These are phyloP conservation scores for Hypothenemus hampei DNA, from an alignment of 1,140 invertebrate genomes.

Conservation along the genomic window DNA sequence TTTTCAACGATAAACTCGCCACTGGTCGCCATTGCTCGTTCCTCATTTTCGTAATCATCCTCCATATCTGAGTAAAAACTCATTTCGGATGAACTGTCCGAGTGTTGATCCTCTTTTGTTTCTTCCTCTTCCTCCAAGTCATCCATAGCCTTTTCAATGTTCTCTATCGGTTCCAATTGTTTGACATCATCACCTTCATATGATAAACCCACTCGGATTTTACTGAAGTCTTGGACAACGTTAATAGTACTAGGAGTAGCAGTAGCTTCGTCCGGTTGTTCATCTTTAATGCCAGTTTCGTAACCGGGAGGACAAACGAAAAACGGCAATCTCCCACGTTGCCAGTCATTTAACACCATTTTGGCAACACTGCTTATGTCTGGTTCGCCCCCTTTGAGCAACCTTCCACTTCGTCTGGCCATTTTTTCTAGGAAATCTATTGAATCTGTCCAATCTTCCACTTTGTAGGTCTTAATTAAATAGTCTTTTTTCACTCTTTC, in stretches of 20 bases:
- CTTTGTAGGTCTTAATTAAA: constrained; percentile 86
- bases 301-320: constrained; percentile 82
- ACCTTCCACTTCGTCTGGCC: constrained; percentile 78
- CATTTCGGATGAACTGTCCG: constrained; percentile 50
- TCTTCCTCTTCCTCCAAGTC: constrained; percentile 44
- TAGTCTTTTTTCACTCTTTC: constrained; percentile 87
- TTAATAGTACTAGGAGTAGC: constrained; percentile 49
- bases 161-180: constrained; percentile 53
- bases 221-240: constrained; percentile 72
- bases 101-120: constrained; percentile 34
- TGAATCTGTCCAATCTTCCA: constrained; percentile 70
- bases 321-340: constrained; percentile 94
- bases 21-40: constrained; percentile 25
- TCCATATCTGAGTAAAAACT: constrained; percentile 60
- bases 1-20: constrained; percentile 32
- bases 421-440: constrained; percentile 92
- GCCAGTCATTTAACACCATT: constrained; percentile 98
- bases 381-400: constrained; percentile 94
- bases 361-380: constrained; percentile 83
- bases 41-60: constrained; percentile 42
- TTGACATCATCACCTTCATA: constrained; percentile 66
- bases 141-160: constrained; percentile 46
- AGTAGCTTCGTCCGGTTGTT: constrained; percentile 42
- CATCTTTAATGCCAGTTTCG: constrained; percentile 52
- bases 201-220: constrained; percentile 69